A percentile compares a stretch with the other conserved stretches of the same genome.
These are phyloP conservation scores for Gallinago undulata DNA, from an alignment of 2,113 vertebrate genomes.

Conservation along the genomic window DNA sequence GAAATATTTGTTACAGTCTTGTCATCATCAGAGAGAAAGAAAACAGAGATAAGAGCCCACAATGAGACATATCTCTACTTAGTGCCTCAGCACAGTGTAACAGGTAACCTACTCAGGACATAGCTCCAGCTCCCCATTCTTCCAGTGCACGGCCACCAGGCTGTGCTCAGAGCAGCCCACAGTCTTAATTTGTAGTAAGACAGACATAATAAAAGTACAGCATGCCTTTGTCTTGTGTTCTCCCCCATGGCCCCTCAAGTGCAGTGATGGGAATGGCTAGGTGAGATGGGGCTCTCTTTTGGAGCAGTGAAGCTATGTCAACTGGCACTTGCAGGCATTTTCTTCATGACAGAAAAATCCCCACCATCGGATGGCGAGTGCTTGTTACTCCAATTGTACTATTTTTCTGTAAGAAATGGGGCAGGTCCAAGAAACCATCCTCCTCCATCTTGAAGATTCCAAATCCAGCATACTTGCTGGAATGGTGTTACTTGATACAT, in stretches of 20 bases:
- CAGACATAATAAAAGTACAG: neutral
- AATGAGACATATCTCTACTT: neutral
- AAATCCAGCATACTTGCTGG: neutral
- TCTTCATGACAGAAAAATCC: neutral
- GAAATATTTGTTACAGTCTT: neutral
- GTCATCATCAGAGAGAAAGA: neutral
- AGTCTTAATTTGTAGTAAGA: neutral
- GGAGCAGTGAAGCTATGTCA: neutral
- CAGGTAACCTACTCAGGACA: accelerated
- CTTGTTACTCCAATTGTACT: neutral
- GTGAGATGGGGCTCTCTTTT: neutral
- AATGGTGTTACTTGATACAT: neutral
- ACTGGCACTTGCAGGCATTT: neutral
- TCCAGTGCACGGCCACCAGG: neutral
- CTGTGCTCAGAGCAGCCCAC: neutral
- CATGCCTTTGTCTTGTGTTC: neutral
- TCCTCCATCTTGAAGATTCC: neutral
- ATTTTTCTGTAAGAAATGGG: neutral
- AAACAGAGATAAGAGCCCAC: neutral
- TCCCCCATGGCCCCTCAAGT: accelerated
- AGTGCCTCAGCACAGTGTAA: neutral
- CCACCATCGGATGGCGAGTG: neutral
- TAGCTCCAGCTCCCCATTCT: neutral
- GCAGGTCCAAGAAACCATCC: neutral
- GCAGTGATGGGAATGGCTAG: neutral